Percentiles rank a stretch among this genome's conserved stretches.
These are phyloP conservation scores for Nyleta sp. DNA, from an alignment of 2,888 invertebrate genomes.

Conservation along the genomic window DNA sequence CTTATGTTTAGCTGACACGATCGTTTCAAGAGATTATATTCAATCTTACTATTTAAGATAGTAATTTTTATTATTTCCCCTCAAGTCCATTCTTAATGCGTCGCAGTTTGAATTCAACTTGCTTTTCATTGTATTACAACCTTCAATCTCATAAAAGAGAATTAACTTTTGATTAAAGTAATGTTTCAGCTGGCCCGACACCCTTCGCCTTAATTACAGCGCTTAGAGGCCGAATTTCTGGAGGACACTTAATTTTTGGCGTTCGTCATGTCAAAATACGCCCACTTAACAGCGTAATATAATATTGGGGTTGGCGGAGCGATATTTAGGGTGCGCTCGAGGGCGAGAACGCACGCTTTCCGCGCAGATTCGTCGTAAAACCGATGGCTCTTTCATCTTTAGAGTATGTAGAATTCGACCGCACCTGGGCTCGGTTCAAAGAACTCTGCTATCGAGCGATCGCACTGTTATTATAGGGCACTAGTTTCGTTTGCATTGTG, in stretches of 20 bases:
- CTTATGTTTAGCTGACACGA: too few relatives aligned
- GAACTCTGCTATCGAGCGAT: constrained; percentile 54
- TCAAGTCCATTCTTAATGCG: too few relatives aligned
- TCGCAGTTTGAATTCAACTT: too few relatives aligned
- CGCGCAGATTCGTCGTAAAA: constrained; percentile 22
- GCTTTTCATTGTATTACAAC: too few relatives aligned
- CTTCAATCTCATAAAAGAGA: too few relatives aligned
- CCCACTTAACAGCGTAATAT: constrained; percentile 41
- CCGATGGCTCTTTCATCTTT: constrained; percentile 52
- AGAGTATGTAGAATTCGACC: constrained; percentile 52
- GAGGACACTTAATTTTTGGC: constrained; percentile 58
- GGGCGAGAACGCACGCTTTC: constrained; percentile 27
- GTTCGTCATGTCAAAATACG: constrained; percentile 56
- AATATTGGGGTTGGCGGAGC: constrained; percentile 20
- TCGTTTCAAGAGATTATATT: too few relatives aligned
- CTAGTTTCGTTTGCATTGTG: constrained; percentile 52
- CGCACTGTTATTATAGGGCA: constrained; percentile 50
- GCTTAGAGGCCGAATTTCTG: constrained; percentile 5
- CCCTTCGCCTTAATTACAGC: constrained; percentile 33
- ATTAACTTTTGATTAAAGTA: constrained; percentile 6
- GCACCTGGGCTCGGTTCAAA: constrained; percentile 62
- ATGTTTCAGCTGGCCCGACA: constrained; percentile 12
- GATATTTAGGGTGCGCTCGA: constrained; percentile 19
- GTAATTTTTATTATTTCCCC: too few relatives aligned
- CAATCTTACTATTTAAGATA: too few relatives aligned